A percentile compares a stretch with the other conserved stretches of the same genome.
Evolutionary conservation across 1,140 invertebrate genomes (phyloP).

Genomic region (Sinonovacula constricta): DNA sequence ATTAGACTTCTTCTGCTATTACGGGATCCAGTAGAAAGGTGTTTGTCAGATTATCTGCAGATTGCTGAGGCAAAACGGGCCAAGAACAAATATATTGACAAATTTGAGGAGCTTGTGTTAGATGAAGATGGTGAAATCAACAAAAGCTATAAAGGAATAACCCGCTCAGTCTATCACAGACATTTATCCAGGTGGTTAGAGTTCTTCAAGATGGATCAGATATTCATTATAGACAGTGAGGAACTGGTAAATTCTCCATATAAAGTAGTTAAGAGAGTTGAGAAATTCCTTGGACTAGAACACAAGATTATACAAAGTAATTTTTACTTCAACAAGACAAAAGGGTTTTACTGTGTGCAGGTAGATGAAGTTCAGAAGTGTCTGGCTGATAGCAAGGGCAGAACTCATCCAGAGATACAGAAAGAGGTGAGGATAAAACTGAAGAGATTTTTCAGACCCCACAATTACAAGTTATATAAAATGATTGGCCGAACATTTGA

Average conservation of each 20-base stretch:
- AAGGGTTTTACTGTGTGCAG: constrained; percentile 78
- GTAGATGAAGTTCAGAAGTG: constrained; percentile 78
- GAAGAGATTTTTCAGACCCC: constrained; percentile 91
- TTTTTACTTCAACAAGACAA: constrained; percentile 74
- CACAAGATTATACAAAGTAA: constrained; percentile 91
- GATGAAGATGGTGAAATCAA: constrained; percentile 66
- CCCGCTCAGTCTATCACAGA: constrained; percentile 91
- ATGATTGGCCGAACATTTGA: constrained; percentile 56
- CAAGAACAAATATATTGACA: constrained; percentile 55
- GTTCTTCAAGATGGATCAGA: constrained; percentile 87
- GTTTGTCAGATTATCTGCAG: constrained; percentile 95
- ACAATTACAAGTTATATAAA: constrained; percentile 81
- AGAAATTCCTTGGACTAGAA: constrained; percentile 91
- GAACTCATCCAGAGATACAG: constrained; percentile 90
- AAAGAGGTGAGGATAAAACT: constrained; percentile 85
- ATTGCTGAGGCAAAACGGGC: constrained; percentile 34
- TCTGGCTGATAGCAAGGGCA: constrained; percentile 93
- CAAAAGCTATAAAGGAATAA: constrained; percentile 82
- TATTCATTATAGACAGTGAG: constrained; percentile 93
- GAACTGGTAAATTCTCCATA: constrained; percentile 90
- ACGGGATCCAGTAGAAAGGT: constrained; percentile 92
- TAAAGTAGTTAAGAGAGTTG: constrained; percentile 88
- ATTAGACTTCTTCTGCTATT: constrained; percentile 93
- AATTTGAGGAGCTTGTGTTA: constrained; percentile 69
- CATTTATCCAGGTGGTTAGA: constrained; percentile 90